Base-by-base conservation (phyloP, 2,888 invertebrate genomes). In the Chaetogeoica ovagalla region DNA sequence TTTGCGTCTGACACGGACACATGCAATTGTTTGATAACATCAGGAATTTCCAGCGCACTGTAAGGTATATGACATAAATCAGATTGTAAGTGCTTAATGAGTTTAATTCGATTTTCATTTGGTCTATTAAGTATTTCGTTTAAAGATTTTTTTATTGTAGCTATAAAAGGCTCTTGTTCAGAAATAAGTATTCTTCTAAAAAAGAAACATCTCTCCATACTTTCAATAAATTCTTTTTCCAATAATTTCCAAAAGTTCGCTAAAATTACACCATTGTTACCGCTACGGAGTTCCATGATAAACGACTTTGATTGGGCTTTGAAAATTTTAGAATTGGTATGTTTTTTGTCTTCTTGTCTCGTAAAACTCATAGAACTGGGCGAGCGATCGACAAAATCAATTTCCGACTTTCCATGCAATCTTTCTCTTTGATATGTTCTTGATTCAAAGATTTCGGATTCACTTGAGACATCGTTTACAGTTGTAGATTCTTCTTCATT, bases 151-250 rank as follows among this genome's bases (percentile, higher is more conserved):
- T 62, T 62, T 17, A 77, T 62, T 8, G 52, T 9, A 11, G 30
- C 11, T 21, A 70, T 19, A 2, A 30, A 77, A 15, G 30, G 37
- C 7, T 19, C 37, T 39, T 55, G 69, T 17, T 77, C 70, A 11
- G 37, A 77, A 39, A 62, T 11, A 8, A 77, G 68, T 30, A 70
- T 77, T 62, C 77, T 62, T 52, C 52, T 77, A 39, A 52, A 19
- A 52, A 69, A 70, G 17, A 77, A 70, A 55, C 77, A 70, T 5
- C 30, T 52, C 37, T 60, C 70, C 60, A 77, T 77, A 30, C 59
- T 60, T 11, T 62, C 21, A 21, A 62, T 8, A 7, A 77, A 77
- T 19, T 30, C 15, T 0, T 52, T 48, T 55, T 77, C 77, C 4
- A 62, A 17, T 13, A 19, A 62, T 17, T 21, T 70, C 77, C 77